Evolutionary conservation across 2,113 vertebrate genomes (phyloP), one percentile per base, ranked within the genome.

Genomic region (Catagonus wagneri): DNA sequence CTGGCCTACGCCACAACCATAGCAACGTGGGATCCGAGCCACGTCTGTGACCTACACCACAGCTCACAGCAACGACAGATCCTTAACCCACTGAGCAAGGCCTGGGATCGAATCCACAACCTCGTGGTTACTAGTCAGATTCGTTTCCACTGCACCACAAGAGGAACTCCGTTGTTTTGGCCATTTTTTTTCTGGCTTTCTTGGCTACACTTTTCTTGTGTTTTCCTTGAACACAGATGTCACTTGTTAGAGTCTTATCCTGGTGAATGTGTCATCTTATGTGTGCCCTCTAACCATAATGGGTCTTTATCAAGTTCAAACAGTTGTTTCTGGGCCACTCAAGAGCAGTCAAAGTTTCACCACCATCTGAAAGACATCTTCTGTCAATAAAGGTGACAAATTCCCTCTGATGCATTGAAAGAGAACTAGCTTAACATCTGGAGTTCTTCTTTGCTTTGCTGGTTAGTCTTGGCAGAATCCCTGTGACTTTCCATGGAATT

Each of bases 311-410:
- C 17, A 25, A 54, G 32, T 76, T 79, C 63, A 60, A n/a, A 71
- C 56, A 34, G 1, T 39, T 39, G 34, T 56, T 34, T 61, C 3
- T 20, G n/a, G 56, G n/a, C 74, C 34, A 12, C 27, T 89, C n/a
- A 23, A 65, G 85, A 72, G 39, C 66, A 94, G 72, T 61, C 50
- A 52, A 68, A n/a, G 27, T 90, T 61, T 90, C 34, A 66, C 3
- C 66, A 66, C 52, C 81, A 50, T 71, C 50, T 20, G n/a, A 65
- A 84, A 90, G 65, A 52, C 36, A 85, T 81, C 84, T 90, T 83
- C 66, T 75, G 87, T 61, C 52, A 63, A 17, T 80, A 44, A 27
- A 72, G n/a, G 58, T 60, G 72, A 58, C 39, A 78, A 9, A 36
- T 91, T 44, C 11, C 61, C 50, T 95, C 69, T 84, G 72, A 61